Evolutionary conservation across 2,888 invertebrate species (phyloP).

Genomic region (Tetranychus truncatus): DNA sequence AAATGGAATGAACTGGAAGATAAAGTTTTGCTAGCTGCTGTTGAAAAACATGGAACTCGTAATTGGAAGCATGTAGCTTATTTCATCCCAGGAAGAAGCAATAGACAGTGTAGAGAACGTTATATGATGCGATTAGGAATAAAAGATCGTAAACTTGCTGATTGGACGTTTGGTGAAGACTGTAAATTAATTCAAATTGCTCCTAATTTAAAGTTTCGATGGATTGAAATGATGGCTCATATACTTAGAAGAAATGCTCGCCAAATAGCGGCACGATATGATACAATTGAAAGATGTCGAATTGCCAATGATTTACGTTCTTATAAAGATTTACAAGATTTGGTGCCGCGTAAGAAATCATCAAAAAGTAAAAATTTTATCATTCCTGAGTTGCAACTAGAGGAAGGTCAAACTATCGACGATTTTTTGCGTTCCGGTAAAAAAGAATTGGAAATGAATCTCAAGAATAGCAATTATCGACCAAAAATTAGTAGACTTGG

Average conservation of each 20-base stretch:
- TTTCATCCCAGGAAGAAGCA: constrained; percentile 23
- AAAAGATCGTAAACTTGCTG: constrained; percentile 29
- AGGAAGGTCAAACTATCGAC: not conserved
- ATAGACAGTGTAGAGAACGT: constrained; percentile 24
- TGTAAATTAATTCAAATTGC: constrained; percentile 44
- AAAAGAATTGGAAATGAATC: not conserved
- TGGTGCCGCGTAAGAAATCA: not conserved
- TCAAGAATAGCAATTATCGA: not conserved
- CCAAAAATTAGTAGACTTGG: not conserved
- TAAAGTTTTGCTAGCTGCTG: constrained; percentile 22
- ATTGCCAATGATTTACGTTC: not conserved
- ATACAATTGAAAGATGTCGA: constrained; percentile 10
- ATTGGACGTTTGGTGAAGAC: constrained; percentile 53
- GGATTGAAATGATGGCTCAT: constrained; percentile 14
- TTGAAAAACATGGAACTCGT: constrained; percentile 17
- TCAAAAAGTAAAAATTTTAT: not conserved
- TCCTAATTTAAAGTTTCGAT: constrained; percentile 35
- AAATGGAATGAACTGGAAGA: constrained; percentile 21
- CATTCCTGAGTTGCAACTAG: not conserved
- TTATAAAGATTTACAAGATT: not conserved
- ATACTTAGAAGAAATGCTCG: constrained; percentile 15
- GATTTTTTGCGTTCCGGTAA: not conserved
- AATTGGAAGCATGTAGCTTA: constrained; percentile 23
- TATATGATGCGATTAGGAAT: constrained; percentile 20
- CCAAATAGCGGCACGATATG: constrained; percentile 17